Percentiles rank a stretch among this genome's conserved stretches.
Evolutionary conservation across 2,113 vertebrate species (phyloP).

Genomic region (Triplophysa siluroides): DNA sequence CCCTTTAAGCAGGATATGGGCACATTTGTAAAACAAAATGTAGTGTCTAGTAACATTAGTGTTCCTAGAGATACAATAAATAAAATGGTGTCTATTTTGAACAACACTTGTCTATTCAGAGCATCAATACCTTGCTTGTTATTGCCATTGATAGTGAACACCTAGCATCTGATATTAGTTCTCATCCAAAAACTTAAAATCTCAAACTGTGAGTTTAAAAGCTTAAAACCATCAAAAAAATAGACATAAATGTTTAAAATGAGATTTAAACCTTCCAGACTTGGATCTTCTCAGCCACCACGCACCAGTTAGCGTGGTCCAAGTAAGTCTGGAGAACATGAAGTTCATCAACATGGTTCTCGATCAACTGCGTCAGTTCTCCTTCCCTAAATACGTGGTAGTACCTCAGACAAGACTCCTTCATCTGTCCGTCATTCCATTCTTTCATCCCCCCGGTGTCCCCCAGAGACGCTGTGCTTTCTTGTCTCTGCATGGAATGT

Average conservation of each 20-base stretch:
- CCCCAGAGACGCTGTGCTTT: conserved; percentile 56
- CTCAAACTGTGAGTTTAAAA: conserved; percentile 34
- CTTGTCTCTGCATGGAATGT: conserved; percentile 38
- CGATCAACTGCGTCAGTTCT: conserved; percentile 69
- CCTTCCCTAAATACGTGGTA: conserved; percentile 76
- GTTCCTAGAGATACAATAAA: neutral
- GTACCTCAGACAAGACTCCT: conserved; percentile 68
- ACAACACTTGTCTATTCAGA: neutral
- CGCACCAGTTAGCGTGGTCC: conserved; percentile 72
- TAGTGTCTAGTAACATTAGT: neutral
- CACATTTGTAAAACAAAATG: neutral
- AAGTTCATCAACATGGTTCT: conserved; percentile 70
- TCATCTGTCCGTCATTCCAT: conserved; percentile 12
- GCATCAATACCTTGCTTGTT: conserved; percentile 14
- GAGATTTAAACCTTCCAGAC: conserved; percentile 63
- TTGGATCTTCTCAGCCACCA: conserved; percentile 72
- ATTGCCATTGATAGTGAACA: conserved; percentile 14
- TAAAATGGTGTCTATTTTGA: neutral
- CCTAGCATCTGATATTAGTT: neutral
- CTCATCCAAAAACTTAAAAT: conserved; percentile 21
- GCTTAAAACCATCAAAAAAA: conserved; percentile 20
- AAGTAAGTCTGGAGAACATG: conserved; percentile 71
- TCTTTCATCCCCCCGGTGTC: conserved; percentile 32
- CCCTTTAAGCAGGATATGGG: too few relatives aligned
- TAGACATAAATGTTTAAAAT: conserved; percentile 35